Base-by-base conservation (phyloP, 2,797 vertebrate genomes). In the Notoglanidium macrostoma region DNA sequence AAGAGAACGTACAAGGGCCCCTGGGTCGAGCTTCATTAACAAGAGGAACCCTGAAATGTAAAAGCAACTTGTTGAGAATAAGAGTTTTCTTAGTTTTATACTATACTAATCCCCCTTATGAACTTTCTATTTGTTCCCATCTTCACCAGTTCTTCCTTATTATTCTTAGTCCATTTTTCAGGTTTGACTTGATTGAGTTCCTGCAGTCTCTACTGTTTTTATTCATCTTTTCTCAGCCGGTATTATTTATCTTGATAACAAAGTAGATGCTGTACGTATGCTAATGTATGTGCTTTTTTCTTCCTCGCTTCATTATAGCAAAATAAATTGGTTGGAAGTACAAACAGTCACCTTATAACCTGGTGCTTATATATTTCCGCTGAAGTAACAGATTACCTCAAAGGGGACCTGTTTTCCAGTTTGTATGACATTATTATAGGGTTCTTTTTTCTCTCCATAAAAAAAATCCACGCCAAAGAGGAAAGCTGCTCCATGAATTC, bases 401-500 rank as follows among this genome's bases (percentile, higher is more conserved):
- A 94, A 95, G 88, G 15, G 35, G 85, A 76, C 77, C 85, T 88
- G 87, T 94, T 94, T 94, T 92, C 86, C 87, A 91, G 91, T 94
- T 93, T 94, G 92, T 93, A 92, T 92, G 91, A 87, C 91, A 91
- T 90, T 88, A 87, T 86, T 85, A 87, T 83, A 68, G 73, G n/a
- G 80, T 89, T 87, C 46, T 89, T 87, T 74, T 91, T 91, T 92
- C 89, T 88, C 87, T 7, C 19, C 4, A 44, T 55, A 35, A 80
- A 85, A 84, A 70, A 88, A 54, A 94, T 94, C 92, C 87, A 92
- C 79, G 76, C 61, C 44, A 91, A 93, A 94, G 93, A 95, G 95
- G 93, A 95, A 95, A 95, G 94, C 91, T 90, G 90, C 93, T 92
- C 90, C 91, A 91, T 93, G 92, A 95, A 95, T 95, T 95, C 92